Percentiles rank a stretch among this genome's conserved stretches.
phyloP scores from a whole-genome alignment of 2,888 invertebrate species.

The Acanthosoma haemorrhoidale region DNA sequence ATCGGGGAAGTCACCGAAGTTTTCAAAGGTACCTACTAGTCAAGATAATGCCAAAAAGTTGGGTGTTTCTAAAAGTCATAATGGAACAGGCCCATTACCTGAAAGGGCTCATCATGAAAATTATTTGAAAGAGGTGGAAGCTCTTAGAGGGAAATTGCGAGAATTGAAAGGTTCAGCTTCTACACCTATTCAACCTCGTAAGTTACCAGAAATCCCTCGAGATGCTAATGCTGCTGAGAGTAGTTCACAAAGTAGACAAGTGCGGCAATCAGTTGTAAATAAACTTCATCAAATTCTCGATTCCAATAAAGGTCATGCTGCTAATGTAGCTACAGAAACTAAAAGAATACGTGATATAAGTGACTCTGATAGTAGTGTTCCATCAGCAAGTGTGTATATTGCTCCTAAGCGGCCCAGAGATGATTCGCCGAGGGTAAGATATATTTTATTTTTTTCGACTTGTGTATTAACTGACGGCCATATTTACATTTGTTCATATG shows the following conservation, averaged over 20 bases:
- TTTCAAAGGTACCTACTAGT: neutral
- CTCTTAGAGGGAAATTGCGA: slow-evolving; percentile 40
- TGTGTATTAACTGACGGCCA: too few relatives aligned
- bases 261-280: slow-evolving; percentile 13
- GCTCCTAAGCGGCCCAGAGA: slow-evolving; percentile 34
- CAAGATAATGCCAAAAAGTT: neutral
- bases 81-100: too few relatives aligned
- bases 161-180: slow-evolving; percentile 36
- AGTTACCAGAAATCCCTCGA: slow-evolving; percentile 19
- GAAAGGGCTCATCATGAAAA: slow-evolving; percentile 37
- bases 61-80: neutral
- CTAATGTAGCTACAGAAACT: slow-evolving; percentile 5
- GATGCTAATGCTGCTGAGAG: neutral
- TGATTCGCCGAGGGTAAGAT: slow-evolving; percentile 31
- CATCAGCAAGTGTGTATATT: neutral
- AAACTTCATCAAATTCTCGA: neutral
- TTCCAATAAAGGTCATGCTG: neutral
- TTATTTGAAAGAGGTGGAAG: slow-evolving; percentile 42
- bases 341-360: slow-evolving; percentile 28
- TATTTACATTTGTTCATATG: too few relatives aligned
- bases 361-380: slow-evolving; percentile 21
- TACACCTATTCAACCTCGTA: slow-evolving; percentile 2
- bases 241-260: neutral
- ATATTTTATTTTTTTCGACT: neutral
- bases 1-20: neutral